Conservation (phyloP, 2,888 invertebrate genomes). For the Dryadula phaetusa region DNA sequence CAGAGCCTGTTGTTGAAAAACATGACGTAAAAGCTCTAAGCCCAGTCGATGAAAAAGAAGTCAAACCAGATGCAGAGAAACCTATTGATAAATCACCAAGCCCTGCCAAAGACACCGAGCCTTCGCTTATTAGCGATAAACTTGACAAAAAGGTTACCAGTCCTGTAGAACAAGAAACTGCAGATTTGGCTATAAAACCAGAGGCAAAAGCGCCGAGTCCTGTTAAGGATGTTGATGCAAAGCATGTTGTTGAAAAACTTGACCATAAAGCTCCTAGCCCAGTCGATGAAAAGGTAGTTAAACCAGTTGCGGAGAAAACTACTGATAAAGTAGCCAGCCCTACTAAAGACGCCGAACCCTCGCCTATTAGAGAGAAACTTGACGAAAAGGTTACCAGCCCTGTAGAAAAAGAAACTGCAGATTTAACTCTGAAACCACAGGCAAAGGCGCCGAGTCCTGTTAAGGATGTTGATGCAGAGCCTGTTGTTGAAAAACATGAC, state of each 20-base stretch:
- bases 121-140: neutral
- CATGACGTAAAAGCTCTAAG: constrained; percentile 36
- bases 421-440: too few species aligned
- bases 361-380: constrained; percentile 3
- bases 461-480: too few species aligned
- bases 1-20: neutral
- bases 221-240: neutral
- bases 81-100: constrained; percentile 24
- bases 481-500: too few species aligned
- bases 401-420: constrained; percentile 28
- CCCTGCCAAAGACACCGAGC: neutral
- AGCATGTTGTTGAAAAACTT: neutral
- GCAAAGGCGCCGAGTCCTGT: too few species aligned
- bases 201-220: constrained; percentile 6
- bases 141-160: constrained; percentile 41
- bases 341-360: neutral
- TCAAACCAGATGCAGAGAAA: constrained; percentile 14
- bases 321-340: constrained; percentile 38
- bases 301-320: neutral
- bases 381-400: too few species aligned
- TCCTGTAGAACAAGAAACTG: constrained; percentile 22
- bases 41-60: constrained; percentile 5
- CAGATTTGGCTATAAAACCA: neutral
- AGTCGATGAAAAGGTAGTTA: neutral
- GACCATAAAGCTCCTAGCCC: constrained; percentile 28